Evolutionary conservation across 2,797 vertebrate species (phyloP), one percentile per base, ranked within the genome.

Genomic region (Crax fasciolata): DNA sequence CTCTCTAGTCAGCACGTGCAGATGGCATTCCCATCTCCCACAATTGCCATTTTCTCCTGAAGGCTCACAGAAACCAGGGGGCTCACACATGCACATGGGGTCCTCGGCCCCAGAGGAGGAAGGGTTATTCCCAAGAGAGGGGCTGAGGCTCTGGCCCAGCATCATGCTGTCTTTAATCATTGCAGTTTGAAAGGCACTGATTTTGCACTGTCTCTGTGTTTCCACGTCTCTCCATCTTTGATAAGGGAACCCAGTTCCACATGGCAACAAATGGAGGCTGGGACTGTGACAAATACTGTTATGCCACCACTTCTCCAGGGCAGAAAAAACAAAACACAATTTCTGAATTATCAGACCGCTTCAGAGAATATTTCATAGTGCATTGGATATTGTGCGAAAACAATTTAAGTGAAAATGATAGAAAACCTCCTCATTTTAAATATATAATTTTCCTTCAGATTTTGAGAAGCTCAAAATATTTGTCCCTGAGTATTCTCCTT

Each of bases 71-170:
- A 66, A 57, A 83, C n/a, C 27, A 48, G 41, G 67, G 48, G 44
- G 11, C 4, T 93, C 30, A 32, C 0, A 2, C 14, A 30, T 13
- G 1, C 4, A 6, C 20, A 3, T 9, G 77, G 18, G 14, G 18
- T 63, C 20, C 32, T 57, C 67, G 49, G 10, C 11, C 11, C 44
- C 44, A 44, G 19, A 48, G 32, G 19, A 32, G 20, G 16, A 68
- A 70, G 48, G 27, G 5, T 41, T 44, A 7, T 55, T 57, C 7
- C 43, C 85, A 57, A 44, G 24, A 79, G n/a, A 54, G 5, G 17
- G 24, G 8, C 8, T 30, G 12, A n/a, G 54, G 6, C 25, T 79
- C 6, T 66, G n/a, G 24, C 35, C n/a, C 43, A 48, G 61, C n/a
- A 21, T 20, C 18, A 15, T 2, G 0, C 35, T 43, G 28, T 8